Percentiles rank a stretch among this genome's conserved stretches.
These are phyloP conservation scores for Lindbergichthys nudifrons DNA, from an alignment of 2,797 vertebrate species.

Conservation along the genomic window DNA sequence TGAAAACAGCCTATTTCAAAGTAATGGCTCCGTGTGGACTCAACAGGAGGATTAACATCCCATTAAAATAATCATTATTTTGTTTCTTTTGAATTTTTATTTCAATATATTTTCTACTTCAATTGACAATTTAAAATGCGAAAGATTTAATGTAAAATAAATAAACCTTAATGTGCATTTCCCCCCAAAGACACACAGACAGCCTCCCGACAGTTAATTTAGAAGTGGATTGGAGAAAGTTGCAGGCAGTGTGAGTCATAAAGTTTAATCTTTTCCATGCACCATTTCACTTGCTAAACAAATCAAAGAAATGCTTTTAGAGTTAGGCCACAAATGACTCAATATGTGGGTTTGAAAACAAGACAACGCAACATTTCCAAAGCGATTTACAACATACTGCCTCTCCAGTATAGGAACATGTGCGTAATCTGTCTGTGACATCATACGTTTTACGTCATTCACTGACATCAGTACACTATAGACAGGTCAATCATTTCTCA, in stretches of 20 bases:
- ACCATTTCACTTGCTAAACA: constrained; percentile 53
- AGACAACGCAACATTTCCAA: constrained; percentile 12
- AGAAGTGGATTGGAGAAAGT: constrained; percentile 40
- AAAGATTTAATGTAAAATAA: neutral
- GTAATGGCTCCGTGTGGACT: neutral
- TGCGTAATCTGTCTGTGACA: constrained; percentile 17
- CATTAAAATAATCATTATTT: constrained; percentile 5
- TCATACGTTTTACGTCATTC: constrained; percentile 1
- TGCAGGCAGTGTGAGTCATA: constrained; percentile 53
- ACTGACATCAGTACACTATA: neutral
- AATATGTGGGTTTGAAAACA: constrained; percentile 25
- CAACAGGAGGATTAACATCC: constrained; percentile 1
- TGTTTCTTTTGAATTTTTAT: constrained; percentile 13
- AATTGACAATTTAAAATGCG: neutral
- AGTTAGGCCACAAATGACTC: constrained; percentile 28
- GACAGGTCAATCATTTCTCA: constrained; percentile 2
- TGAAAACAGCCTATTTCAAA: constrained; percentile 19
- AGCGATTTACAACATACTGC: constrained; percentile 35
- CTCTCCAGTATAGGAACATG: constrained; percentile 12
- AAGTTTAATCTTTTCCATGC: constrained; percentile 43
- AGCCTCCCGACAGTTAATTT: constrained; percentile 29
- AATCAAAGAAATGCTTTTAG: constrained; percentile 44
- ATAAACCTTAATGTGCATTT: constrained; percentile 26
- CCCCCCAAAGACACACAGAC: neutral
- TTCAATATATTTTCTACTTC: neutral